Base-by-base conservation (phyloP, 2,113 vertebrate species). In the Thunnus thynnus region DNA sequence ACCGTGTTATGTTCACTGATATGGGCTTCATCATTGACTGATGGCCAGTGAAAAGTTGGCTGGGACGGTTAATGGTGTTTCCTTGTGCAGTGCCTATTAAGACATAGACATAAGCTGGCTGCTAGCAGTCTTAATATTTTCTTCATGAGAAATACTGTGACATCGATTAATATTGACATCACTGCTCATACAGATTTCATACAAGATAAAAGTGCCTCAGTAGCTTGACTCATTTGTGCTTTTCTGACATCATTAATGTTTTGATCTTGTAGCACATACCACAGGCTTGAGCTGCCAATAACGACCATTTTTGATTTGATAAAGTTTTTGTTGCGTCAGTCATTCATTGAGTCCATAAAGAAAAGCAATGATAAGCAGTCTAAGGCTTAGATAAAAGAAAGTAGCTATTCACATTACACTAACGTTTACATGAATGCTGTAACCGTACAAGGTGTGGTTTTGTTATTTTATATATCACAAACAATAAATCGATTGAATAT, bases 91-190 rank as follows among this genome's bases (percentile, higher is more conserved):
- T 58, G 55, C 47, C 32, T 66, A 18, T 48, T 57, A 66, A 68
- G 25, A 36, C 61, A 82, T 54, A 17, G 55, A 62, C 67, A 51
- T 41, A 20, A 58, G 32, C 12, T 64, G 58, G 30, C 41, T 56
- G 30, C 0, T 8, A 14, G 54, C 11, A 46, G 54, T 13, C 41
- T 57, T 12, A 32, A 46, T 55, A 30, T 58, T 69, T 12, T 57
- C 20, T 47, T 20, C 58, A 74, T 60, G 32, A 67, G 57, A 25
- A 20, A 1, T 10, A 44, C 25, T 32, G 50, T 61, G 25, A 72
- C 44, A 68, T 13, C 7, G 46, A 67, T 80, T 41, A 72, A 64
- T 72, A 74, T 68, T 54, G 32, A 83, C 36, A 41, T 41, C 36
- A 41, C 17, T 27, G 30, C 47, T 60, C 8, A 25, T 48, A 18